A percentile compares a stretch with the other conserved stretches of the same genome.
These are phyloP conservation scores for Octonoba sinensis DNA, from an alignment of 2,888 invertebrate species.

Conservation along the genomic window DNA sequence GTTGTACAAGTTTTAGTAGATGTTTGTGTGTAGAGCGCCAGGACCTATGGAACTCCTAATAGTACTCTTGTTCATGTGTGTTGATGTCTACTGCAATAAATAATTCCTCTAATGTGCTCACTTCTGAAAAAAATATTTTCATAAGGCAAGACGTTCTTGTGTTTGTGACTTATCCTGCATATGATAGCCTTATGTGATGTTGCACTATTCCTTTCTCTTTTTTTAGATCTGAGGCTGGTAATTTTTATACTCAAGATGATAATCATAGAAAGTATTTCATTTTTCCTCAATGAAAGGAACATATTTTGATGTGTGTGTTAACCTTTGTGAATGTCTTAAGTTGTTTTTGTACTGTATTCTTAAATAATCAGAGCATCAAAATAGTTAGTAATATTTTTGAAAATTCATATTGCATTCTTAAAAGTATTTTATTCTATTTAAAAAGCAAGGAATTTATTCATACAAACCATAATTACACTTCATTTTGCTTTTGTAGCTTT, in stretches of 20 bases:
- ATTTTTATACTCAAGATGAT: conserved; percentile 9
- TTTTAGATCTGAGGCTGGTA: neutral
- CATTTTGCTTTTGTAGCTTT: too few species aligned
- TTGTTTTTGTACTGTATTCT: too few species aligned
- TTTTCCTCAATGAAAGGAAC: too few species aligned
- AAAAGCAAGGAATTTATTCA: too few species aligned
- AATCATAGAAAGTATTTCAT: neutral
- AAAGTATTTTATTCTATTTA: too few species aligned
- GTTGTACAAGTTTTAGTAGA: conserved; percentile 49
- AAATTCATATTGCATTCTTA: too few species aligned
- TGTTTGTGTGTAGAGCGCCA: conserved; percentile 47
- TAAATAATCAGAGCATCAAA: too few species aligned
- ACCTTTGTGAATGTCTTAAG: too few species aligned
- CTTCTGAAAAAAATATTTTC: conserved; percentile 48
- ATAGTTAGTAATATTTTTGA: too few species aligned
- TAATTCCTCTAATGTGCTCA: conserved; percentile 56
- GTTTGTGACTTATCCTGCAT: neutral
- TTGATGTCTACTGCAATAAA: conserved; percentile 60
- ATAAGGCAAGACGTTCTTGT: conserved; percentile 14
- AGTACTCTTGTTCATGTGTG: conserved; percentile 48
- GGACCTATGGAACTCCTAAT: conserved; percentile 22
- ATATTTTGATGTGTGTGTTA: too few species aligned
- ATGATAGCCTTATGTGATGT: conserved; percentile 1
- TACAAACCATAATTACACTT: too few species aligned
- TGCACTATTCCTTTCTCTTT: neutral